These are phyloP conservation scores for Pseudomyrmex flavicornis DNA, from an alignment of 1,140 invertebrate species.

Conservation along the genomic window DNA sequence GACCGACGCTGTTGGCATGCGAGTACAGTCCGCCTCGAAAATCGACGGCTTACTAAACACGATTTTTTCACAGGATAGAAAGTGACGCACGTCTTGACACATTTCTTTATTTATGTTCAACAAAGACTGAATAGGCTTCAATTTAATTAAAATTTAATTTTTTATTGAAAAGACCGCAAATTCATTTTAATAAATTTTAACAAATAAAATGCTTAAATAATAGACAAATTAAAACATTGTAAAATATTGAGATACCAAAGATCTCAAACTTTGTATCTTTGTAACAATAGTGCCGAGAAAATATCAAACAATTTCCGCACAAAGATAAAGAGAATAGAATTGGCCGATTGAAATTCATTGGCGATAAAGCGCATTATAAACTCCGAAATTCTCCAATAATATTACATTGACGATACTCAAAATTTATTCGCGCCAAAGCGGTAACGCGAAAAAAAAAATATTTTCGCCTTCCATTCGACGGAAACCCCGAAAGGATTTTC, in stretches of 20 bases:
- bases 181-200: slow-evolving; percentile 3
- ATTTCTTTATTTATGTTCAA: slow-evolving; percentile 14
- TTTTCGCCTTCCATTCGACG: slow-evolving; percentile 31
- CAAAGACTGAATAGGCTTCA: neutral
- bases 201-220: no score
- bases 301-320: slow-evolving; percentile 30
- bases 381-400: slow-evolving; percentile 63
- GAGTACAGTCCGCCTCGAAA: slow-evolving; percentile 71
- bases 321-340: neutral
- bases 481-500: slow-evolving; percentile 54
- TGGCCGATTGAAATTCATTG: slow-evolving; percentile 60
- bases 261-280: neutral
- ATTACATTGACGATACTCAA: slow-evolving; percentile 63
- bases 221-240: neutral
- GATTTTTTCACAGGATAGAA: neutral
- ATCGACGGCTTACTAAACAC: slow-evolving; percentile 28
- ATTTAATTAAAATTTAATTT: neutral
- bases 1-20: slow-evolving; percentile 77
- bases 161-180: neutral
- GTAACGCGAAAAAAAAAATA: slow-evolving; percentile 59
- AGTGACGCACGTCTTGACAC: slow-evolving; percentile 48
- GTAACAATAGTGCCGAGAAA: neutral
- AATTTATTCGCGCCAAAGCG: slow-evolving; percentile 59
- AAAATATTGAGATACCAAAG: neutral
- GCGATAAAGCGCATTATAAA: slow-evolving; percentile 69